These are phyloP conservation scores for Bombycilla garrulus DNA, from an alignment of 2,113 vertebrate species.

Conservation along the genomic window DNA sequence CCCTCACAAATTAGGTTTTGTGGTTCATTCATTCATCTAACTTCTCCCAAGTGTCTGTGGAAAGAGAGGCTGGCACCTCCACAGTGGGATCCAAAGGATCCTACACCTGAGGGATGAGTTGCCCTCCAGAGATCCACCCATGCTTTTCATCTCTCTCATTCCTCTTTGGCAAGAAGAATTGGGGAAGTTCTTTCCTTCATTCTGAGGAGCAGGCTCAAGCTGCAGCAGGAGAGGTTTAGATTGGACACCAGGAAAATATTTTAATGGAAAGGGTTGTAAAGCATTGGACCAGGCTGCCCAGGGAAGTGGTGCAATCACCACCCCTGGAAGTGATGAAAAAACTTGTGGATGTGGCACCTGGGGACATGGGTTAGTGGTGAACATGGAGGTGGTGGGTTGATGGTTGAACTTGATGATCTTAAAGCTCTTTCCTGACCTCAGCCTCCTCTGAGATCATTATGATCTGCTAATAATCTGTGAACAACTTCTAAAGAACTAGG, in stretches of 20 bases:
- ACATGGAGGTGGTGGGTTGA: not conserved
- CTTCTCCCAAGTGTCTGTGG: not conserved
- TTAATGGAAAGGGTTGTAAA: not conserved
- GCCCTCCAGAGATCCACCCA: not conserved
- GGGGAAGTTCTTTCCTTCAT: not conserved
- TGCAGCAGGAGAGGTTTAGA: not conserved
- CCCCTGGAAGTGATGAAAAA: not conserved
- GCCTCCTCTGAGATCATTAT: not conserved
- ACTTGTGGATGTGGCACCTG: not conserved
- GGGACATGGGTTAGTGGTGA: not conserved
- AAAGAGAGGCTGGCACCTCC: not conserved
- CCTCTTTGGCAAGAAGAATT: not conserved
- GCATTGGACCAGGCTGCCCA: not conserved
- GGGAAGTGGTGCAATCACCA: not conserved
- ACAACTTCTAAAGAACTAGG: not conserved
- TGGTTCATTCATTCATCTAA: not conserved
- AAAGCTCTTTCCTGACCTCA: not conserved
- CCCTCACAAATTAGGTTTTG: not conserved
- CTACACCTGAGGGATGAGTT: not conserved
- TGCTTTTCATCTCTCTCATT: not conserved
- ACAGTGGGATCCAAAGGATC: accelerated
- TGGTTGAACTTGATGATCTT: not conserved
- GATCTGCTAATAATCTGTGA: not conserved
- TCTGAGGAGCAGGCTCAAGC: not conserved
- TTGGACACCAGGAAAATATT: not conserved